Evolutionary conservation across 2,797 vertebrate species (phyloP).

Genomic region (Menidia menidia): DNA sequence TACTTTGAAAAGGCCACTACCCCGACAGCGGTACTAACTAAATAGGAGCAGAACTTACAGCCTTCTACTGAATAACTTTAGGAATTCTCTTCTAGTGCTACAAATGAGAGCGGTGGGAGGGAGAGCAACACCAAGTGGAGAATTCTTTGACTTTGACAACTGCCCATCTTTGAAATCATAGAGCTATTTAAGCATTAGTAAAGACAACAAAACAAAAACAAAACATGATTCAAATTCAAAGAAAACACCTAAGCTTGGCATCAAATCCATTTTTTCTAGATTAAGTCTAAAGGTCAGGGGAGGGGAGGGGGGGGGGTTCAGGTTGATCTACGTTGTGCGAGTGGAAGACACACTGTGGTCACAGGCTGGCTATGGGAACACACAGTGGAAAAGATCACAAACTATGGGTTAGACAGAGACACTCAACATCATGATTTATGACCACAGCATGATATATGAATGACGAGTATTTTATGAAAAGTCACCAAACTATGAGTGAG

Average conservation of each 20-base stretch:
- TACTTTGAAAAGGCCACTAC: conserved; percentile 1
- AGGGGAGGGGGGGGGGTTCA: conserved; percentile 28
- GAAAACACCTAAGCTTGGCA: conserved; percentile 33
- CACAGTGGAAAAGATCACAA: conserved; percentile 68
- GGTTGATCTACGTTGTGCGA: conserved; percentile 55
- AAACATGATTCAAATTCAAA: conserved; percentile 30
- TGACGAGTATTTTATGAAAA: conserved; percentile 49
- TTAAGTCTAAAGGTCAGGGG: conserved; percentile 9
- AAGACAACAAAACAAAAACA: conserved; percentile 2
- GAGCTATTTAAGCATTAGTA: conserved; percentile 9
- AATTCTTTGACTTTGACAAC: conserved; percentile 42
- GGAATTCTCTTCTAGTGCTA: conserved; percentile 1
- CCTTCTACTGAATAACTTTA: neutral
- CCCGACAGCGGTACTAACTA: neutral
- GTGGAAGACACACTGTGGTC: conserved; percentile 68
- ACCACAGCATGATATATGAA: conserved; percentile 67
- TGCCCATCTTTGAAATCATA: conserved; percentile 5
- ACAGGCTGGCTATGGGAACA: conserved; percentile 71
- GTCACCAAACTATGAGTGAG: conserved; percentile 26
- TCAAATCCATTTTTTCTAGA: conserved; percentile 12
- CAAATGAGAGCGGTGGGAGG: conserved; percentile 6
- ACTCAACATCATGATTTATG: conserved; percentile 70
- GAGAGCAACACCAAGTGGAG: conserved; percentile 25
- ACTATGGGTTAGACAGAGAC: conserved; percentile 76
- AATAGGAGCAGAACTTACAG: conserved; percentile 15